Evolutionary conservation across 2,797 vertebrate genomes (phyloP), one percentile per base, ranked within the genome.

Genomic region (Psittacula echo): DNA sequence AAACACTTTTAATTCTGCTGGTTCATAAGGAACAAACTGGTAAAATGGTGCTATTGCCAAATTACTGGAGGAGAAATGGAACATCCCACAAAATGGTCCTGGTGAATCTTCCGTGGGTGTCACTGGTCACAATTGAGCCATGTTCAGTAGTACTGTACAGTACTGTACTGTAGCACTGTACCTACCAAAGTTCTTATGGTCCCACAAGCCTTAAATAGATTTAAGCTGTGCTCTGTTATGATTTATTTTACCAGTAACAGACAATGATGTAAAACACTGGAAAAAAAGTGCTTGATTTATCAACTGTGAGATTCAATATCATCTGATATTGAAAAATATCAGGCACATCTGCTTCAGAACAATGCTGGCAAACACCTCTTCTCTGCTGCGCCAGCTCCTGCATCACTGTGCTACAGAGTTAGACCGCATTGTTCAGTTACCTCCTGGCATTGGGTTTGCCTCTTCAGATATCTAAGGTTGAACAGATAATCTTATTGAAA

Each of bases 361-460:
- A 95, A 87, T 65, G 42, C 73, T 89, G 45, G 68, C 67, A 90
- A 96, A 90, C 30, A 13, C 39, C 76, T 83, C 10, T 45, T 87
- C 76, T 78, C 8, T 51, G 37, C 61, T 74, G 32, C 17, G 29
- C 61, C 34, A 71, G 51, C 37, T 79, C 64, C 62, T 61, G 14
- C 13, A 37, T 20, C 34, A 26, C 8, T 23, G 19, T 15, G 22
- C 39, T 32, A 72, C 16, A 64, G 27, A 86, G 17, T 16, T 76
- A 85, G 37, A 76, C 10, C 4, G 20, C 18, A 37, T 30, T 74
- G 67, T 89, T 83, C 54, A 56, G 34, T 54, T 89, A 65, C 41
- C 47, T 94, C 64, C 41, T 70, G 34, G 62, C 44, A 76, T 54
- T 76, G 37, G 6, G 17, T n/a, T 47, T 75, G 68, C 64, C 50